Evolutionary conservation across 2,113 vertebrate species (phyloP), one percentile per base, ranked within the genome.

Genomic region (Eclectus roratus): DNA sequence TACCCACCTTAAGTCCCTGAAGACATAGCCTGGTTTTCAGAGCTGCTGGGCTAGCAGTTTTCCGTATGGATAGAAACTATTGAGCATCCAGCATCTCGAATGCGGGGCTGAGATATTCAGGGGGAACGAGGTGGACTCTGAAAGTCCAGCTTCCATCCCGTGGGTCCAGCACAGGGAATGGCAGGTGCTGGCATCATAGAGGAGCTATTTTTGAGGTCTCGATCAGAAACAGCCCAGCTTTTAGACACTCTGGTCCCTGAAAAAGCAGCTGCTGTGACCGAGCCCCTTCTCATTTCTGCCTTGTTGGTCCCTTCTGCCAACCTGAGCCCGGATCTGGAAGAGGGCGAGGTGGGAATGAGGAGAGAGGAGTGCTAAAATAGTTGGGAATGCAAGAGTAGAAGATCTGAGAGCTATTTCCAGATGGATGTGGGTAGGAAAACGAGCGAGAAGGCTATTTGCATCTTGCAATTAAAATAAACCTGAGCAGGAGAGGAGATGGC

Each of bases 401-500:
- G 61, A 84, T 85, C 56, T n/a, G 50, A 52, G 77, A 94, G 92
- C 93, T 94, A 96, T 96, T 94, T 97, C 92, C 91, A 91, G 96
- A 97, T 96, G 96, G 97, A 97, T 80, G 85, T 94, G 93, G 96
- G 95, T 84, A 86, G 96, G 58, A 82, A 81, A 93, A 96, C 21
- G 84, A 95, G 85, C 83, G 76, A 50, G 61, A 89, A 77, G 49
- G 90, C 95, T 98, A 97, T 98, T 98, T 98, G 96, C 95, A 92
- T 95, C 91, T 61, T 60, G 96, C 96, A 97, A 97, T 98, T 98
- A 98, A 97, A 98, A 96, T 96, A 97, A 96, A 93, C 92, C 86
- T 52, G 92, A 96, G 81, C 66, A 50, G 79, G 84, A 96, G 91
- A 92, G 88, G 96, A 93, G 96, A 93, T 94, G 97, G 97, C 96